These are phyloP conservation scores for Diorhabda sublineata DNA, from an alignment of 1,140 invertebrate species.

Conservation along the genomic window DNA sequence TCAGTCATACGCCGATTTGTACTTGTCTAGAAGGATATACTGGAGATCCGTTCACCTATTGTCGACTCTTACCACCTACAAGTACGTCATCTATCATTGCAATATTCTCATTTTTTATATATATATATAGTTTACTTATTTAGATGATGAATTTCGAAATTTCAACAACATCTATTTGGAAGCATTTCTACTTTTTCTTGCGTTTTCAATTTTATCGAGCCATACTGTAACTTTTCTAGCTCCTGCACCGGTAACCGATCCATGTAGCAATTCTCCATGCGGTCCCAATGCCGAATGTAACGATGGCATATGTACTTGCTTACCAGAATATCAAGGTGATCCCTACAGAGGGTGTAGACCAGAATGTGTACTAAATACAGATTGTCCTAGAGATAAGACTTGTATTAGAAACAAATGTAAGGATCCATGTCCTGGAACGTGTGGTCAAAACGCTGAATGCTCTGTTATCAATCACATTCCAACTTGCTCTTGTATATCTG, in stretches of 20 bases:
- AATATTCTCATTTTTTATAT: too few relatives aligned
- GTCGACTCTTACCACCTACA: constrained; percentile 48
- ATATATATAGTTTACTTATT: too few relatives aligned
- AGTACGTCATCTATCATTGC: constrained; percentile 33
- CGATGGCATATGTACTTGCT: constrained; percentile 63
- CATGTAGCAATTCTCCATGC: constrained; percentile 59
- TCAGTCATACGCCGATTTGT: constrained; percentile 61
- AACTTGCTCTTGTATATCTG: constrained; percentile 69
- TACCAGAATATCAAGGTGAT: constrained; percentile 68
- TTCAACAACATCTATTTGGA: too few relatives aligned
- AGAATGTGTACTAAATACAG: constrained; percentile 61
- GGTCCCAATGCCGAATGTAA: constrained; percentile 56
- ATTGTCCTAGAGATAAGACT: constrained; percentile 68
- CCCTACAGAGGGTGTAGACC: constrained; percentile 58
- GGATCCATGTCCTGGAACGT: constrained; percentile 65
- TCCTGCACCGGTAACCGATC: constrained; percentile 31
- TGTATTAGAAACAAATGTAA: constrained; percentile 67
- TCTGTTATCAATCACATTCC: constrained; percentile 65
- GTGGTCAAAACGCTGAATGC: constrained; percentile 59
- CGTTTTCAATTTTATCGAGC: too few relatives aligned
- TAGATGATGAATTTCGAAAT: too few relatives aligned
- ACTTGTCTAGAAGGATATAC: constrained; percentile 57
- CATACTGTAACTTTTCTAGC: constrained; percentile 9
- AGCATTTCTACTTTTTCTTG: too few relatives aligned
- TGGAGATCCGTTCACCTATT: constrained; percentile 61